These are phyloP conservation scores for Glaucomys volans DNA, from an alignment of 2,113 vertebrate species.

Conservation along the genomic window DNA sequence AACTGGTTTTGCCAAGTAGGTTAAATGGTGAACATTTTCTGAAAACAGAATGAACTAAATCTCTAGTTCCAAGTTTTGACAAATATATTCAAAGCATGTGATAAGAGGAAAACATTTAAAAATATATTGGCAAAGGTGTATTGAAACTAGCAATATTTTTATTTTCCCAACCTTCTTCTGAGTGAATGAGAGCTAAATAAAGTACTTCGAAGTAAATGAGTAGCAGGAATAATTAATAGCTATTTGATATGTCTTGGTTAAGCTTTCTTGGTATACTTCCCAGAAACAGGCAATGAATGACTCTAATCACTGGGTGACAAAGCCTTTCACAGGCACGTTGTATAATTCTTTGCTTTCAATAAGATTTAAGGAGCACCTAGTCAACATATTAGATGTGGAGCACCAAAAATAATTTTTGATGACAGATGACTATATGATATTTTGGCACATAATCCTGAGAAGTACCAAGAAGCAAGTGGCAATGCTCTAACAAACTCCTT, in stretches of 20 bases:
- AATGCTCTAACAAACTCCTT: neutral
- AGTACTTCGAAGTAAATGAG: conserved; percentile 33
- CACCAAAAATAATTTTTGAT: conserved; percentile 58
- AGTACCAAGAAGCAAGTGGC: neutral
- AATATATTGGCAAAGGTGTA: neutral
- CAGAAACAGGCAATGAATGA: conserved; percentile 47
- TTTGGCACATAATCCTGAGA: conserved; percentile 26
- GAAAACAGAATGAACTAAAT: conserved; percentile 12
- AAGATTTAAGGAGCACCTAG: conserved; percentile 11
- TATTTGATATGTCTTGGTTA: conserved; percentile 40
- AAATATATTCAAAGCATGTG: conserved; percentile 43
- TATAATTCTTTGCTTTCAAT: conserved; percentile 59
- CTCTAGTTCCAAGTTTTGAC: conserved; percentile 6
- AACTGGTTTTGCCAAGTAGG: neutral
- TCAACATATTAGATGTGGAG: conserved; percentile 55
- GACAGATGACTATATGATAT: conserved; percentile 17
- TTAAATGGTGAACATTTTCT: conserved; percentile 32
- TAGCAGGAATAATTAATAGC: conserved; percentile 42
- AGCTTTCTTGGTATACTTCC: conserved; percentile 53
- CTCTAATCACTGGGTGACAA: conserved; percentile 15
- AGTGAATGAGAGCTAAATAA: conserved; percentile 33
- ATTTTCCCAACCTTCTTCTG: conserved; percentile 11
- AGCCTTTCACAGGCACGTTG: neutral
- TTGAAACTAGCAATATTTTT: conserved; percentile 55
- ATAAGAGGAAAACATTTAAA: conserved; percentile 45